Evolutionary conservation across 2,797 vertebrate species (phyloP).

Genomic region (Hypotaenidia philippensis): DNA sequence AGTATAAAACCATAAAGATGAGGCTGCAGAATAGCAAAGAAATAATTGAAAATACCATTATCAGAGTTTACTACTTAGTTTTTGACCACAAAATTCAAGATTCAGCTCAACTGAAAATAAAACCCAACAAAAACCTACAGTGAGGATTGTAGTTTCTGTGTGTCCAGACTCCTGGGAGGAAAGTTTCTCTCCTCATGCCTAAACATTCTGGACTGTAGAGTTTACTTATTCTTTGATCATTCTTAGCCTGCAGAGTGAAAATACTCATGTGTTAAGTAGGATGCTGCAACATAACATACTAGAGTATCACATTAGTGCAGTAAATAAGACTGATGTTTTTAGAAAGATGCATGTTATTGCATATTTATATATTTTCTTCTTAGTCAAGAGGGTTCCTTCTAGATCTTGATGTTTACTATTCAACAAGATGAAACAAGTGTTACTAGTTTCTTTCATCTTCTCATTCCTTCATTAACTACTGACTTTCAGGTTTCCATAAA

Average conservation of each 20-base stretch:
- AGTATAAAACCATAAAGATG: not conserved
- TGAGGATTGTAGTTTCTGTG: not conserved
- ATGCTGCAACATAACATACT: constrained; percentile 4
- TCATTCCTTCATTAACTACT: not conserved
- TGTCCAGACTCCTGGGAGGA: not conserved
- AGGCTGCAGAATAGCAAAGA: not conserved
- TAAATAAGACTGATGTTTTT: not conserved
- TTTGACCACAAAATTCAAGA: constrained; percentile 30
- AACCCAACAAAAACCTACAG: not conserved
- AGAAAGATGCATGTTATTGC: not conserved
- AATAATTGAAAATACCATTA: constrained; percentile 18
- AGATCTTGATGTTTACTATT: not conserved
- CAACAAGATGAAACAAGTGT: not conserved
- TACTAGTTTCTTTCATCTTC: not conserved
- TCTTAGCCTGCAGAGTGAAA: not conserved
- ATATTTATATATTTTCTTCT: not conserved
- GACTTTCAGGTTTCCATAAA: not conserved
- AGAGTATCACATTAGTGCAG: not conserved
- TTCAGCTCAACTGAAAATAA: not conserved
- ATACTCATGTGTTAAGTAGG: not conserved
- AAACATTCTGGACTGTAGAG: not conserved
- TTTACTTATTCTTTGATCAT: not conserved
- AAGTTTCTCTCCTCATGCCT: not conserved
- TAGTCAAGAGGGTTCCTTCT: not conserved
- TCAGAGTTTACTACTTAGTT: not conserved